These are phyloP conservation scores for Spizella passerina DNA, from an alignment of 2,797 vertebrate genomes.

Conservation along the genomic window DNA sequence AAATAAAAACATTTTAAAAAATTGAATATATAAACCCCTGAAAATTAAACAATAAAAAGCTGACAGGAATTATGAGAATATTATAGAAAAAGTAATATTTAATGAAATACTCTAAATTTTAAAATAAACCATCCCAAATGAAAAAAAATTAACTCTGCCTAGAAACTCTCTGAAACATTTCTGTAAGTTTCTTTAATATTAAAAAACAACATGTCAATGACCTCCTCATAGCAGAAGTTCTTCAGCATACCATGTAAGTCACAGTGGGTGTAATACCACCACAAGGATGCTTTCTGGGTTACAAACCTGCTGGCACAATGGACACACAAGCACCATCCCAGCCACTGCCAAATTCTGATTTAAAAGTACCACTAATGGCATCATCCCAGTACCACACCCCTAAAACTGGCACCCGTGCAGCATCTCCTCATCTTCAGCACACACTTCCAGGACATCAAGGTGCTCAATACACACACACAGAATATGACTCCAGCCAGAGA, in stretches of 20 bases:
- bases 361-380: neutral
- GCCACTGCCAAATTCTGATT: neutral
- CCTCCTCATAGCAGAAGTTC: neutral
- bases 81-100: neutral
- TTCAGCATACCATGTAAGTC: neutral
- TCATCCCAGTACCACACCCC: neutral
- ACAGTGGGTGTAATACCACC: neutral
- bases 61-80: neutral
- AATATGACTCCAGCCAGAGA: neutral
- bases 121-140: accelerated
- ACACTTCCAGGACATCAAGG: accelerated
- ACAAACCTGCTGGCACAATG: neutral
- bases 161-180: neutral
- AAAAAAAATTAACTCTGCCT: neutral
- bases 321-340: neutral
- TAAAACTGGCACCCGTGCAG: neutral
- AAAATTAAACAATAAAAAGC: neutral
- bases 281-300: accelerated
- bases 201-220: neutral
- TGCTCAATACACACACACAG: accelerated
- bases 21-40: neutral
- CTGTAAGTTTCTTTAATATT: neutral
- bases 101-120: neutral
- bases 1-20: neutral
- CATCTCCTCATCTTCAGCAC: neutral